A percentile compares a stretch with the other conserved stretches of the same genome.
Conservation (phyloP, 2,113 vertebrate genomes). For the Lepus timidus region DNA sequence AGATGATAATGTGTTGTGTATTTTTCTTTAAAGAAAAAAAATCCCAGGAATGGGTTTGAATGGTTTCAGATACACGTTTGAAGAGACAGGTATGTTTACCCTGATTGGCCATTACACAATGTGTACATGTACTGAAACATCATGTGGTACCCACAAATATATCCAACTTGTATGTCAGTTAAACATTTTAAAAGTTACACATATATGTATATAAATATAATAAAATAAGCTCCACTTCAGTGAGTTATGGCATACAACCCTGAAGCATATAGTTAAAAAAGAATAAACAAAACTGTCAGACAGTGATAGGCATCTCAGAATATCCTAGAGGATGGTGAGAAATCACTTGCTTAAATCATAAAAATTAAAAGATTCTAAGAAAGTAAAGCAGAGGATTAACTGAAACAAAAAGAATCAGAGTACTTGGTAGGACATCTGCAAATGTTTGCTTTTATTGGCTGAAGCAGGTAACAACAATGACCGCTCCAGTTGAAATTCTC, state of each 20-base stretch:
- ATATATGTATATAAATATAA: too few relatives aligned
- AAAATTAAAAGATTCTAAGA: background rate
- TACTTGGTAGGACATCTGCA: background rate
- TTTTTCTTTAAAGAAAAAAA: too few relatives aligned
- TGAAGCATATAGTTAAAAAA: background rate
- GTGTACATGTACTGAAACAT: too few relatives aligned
- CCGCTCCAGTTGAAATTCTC: background rate
- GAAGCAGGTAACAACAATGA: background rate
- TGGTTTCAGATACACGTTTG: too few relatives aligned
- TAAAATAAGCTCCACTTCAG: too few relatives aligned
- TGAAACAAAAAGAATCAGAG: background rate
- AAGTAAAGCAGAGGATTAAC: background rate
- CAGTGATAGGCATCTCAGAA: background rate
- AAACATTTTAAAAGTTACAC: too few relatives aligned
- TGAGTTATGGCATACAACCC: background rate
- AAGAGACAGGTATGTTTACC: too few relatives aligned
- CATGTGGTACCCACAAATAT: too few relatives aligned
- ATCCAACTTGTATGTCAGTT: too few relatives aligned
- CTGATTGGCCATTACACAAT: too few relatives aligned
- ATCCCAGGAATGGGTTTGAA: too few relatives aligned
- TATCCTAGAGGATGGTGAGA: background rate
- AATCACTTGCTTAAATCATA: background rate
- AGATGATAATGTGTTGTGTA: too few relatives aligned
- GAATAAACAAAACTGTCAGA: background rate
- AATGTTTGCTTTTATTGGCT: background rate